Percentiles rank a stretch among this genome's conserved stretches.
phyloP scores from a whole-genome alignment of 1,140 invertebrate species.

The Drosophila funebris region DNA sequence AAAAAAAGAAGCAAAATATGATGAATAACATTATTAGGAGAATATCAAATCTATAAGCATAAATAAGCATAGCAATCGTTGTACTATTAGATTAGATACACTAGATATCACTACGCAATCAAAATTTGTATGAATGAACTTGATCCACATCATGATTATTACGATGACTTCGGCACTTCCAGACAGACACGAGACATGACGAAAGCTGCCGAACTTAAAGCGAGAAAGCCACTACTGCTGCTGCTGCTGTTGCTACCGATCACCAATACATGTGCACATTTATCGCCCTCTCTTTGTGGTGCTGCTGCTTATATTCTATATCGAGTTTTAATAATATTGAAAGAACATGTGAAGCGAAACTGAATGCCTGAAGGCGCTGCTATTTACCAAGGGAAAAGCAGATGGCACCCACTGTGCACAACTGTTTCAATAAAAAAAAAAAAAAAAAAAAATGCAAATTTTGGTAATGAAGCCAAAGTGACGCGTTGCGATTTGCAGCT shows the following conservation, averaged over 20 bases:
- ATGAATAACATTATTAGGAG: neutral
- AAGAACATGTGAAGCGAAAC: constrained; percentile 19
- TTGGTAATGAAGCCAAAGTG: neutral
- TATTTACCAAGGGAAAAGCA: constrained; percentile 1
- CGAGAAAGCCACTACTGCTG: neutral
- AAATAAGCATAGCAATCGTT: neutral
- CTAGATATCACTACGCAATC: neutral
- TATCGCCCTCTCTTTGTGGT: neutral
- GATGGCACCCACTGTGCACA: constrained; percentile 35
- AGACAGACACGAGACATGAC: neutral
- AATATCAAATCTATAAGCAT: neutral
- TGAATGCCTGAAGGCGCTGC: constrained; percentile 4
- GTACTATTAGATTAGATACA: neutral
- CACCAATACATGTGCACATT: constrained; percentile 5
- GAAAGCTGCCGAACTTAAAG: neutral
- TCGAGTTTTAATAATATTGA: constrained; percentile 30
- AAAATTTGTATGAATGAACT: constrained; percentile 8
- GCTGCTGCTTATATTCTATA: neutral
- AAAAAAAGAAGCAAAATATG: neutral
- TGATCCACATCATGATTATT: neutral
- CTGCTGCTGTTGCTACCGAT: neutral
- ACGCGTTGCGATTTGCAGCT: constrained; percentile 2
- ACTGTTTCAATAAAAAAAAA: constrained; percentile 58
- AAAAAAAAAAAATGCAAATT: neutral
- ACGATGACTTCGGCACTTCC: neutral